These are phyloP conservation scores for Drosophila borealis DNA, from an alignment of 2,888 invertebrate genomes.

Conservation along the genomic window DNA sequence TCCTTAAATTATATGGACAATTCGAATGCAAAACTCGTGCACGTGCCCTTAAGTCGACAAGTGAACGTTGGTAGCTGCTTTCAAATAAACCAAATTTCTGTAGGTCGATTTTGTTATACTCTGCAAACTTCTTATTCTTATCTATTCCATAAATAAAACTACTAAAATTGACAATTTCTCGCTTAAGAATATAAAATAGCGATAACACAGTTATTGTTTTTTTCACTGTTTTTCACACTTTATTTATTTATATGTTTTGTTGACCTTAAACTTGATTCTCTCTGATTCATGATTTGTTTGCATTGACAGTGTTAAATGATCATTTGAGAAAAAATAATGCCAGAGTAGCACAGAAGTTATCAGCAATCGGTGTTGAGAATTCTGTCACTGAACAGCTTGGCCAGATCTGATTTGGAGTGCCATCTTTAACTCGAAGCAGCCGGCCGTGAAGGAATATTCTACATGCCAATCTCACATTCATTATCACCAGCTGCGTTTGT, in stretches of 20 bases:
- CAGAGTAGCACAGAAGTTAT: conserved; percentile 60
- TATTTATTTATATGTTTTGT: background rate
- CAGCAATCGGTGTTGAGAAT: conserved; percentile 43
- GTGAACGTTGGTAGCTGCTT: conserved; percentile 30
- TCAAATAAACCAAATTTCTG: conserved; percentile 4
- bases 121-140: background rate
- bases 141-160: no score
- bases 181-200: no score
- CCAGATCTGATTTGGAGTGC: conserved; percentile 23
- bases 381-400: conserved; percentile 40
- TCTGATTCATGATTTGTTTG: conserved; percentile 53
- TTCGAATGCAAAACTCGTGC: conserved; percentile 43
- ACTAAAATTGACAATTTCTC: no score
- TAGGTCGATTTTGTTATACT: background rate
- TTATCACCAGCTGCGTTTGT: conserved; percentile 29
- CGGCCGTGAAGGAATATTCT: conserved; percentile 17
- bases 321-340: conserved; percentile 42
- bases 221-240: no score
- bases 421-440: conserved; percentile 19
- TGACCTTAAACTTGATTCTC: conserved; percentile 10
- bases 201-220: no score
- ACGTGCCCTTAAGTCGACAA: conserved; percentile 32
- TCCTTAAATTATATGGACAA: conserved; percentile 40
- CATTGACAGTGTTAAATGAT: conserved; percentile 62
- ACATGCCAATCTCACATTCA: conserved; percentile 23